A percentile compares a stretch with the other conserved stretches of the same genome.
These are phyloP conservation scores for Athrips mouffetella DNA, from an alignment of 2,888 invertebrate genomes.

Conservation along the genomic window DNA sequence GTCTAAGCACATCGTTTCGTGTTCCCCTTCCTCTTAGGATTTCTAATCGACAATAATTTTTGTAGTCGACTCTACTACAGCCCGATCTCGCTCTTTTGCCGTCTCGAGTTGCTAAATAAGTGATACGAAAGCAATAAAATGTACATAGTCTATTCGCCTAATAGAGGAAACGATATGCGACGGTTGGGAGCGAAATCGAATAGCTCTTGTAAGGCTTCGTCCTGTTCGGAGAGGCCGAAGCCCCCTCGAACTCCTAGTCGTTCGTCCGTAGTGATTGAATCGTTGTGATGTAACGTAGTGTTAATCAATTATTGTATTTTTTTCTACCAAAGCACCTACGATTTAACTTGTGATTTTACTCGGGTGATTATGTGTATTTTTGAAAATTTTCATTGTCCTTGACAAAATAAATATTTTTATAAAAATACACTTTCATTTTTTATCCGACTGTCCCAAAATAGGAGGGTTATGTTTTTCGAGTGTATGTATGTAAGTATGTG, in stretches of 20 bases:
- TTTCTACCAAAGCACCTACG: constrained; percentile 43
- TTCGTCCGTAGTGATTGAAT: constrained; percentile 29
- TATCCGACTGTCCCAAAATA: neutral
- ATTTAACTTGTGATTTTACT: constrained; percentile 46
- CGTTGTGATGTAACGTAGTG: constrained; percentile 35
- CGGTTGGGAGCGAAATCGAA: neutral
- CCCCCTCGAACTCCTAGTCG: constrained; percentile 24
- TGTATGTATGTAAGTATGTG: too few relatives aligned
- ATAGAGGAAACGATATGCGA: too few relatives aligned
- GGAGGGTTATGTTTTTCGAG: neutral
- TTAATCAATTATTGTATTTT: constrained; percentile 33
- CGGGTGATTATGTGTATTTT: constrained; percentile 55
- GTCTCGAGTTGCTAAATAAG: too few relatives aligned
- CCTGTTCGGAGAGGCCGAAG: too few relatives aligned
- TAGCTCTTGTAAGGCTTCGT: neutral
- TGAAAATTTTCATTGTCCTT: constrained; percentile 45
- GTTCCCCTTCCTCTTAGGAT: constrained; percentile 13
- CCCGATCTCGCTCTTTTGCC: constrained; percentile 14
- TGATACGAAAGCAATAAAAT: neutral
- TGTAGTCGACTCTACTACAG: constrained; percentile 37
- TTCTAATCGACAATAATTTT: constrained; percentile 62
- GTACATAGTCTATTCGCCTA: neutral
- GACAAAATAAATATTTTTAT: constrained; percentile 40
- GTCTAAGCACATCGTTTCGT: constrained; percentile 24
- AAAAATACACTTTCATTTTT: constrained; percentile 23